Percentiles rank a stretch among this genome's conserved stretches.
phyloP scores from a whole-genome alignment of 2,797 vertebrate genomes.

The Rhadinocentrus ornatus region DNA sequence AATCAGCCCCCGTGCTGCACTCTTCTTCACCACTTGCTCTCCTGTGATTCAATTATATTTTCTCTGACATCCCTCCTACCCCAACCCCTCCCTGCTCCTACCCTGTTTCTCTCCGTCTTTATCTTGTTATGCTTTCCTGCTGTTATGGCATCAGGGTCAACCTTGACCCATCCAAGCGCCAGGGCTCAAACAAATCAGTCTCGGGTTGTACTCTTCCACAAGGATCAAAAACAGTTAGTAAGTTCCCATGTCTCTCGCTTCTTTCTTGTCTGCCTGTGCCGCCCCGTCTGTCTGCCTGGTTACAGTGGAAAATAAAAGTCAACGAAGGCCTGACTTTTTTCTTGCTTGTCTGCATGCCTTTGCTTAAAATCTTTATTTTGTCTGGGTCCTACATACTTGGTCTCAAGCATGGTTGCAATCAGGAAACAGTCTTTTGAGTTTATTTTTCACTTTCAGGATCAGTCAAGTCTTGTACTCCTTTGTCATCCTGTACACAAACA shows the following conservation, averaged over 20 bases:
- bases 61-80: slow-evolving; percentile 48
- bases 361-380: slow-evolving; percentile 22
- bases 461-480: neutral
- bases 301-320: slow-evolving; percentile 17
- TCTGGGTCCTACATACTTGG: slow-evolving; percentile 24
- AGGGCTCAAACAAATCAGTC: slow-evolving; percentile 96
- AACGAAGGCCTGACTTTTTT: slow-evolving; percentile 27
- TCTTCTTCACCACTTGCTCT: slow-evolving; percentile 71
- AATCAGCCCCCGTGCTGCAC: slow-evolving; percentile 73
- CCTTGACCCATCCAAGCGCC: slow-evolving; percentile 97
- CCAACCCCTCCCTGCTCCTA: slow-evolving; percentile 37
- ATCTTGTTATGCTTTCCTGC: slow-evolving; percentile 63
- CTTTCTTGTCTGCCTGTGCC: slow-evolving; percentile 58
- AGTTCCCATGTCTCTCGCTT: slow-evolving; percentile 84
- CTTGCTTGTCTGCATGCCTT: slow-evolving; percentile 63
- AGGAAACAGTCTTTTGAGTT: slow-evolving; percentile 13
- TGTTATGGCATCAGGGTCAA: slow-evolving; percentile 89
- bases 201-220: slow-evolving; percentile 94
- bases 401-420: slow-evolving; percentile 62
- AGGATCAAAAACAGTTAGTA: slow-evolving; percentile 98
- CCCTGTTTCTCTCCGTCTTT: slow-evolving; percentile 68
- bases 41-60: slow-evolving; percentile 69
- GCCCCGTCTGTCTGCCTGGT: slow-evolving; percentile 39
- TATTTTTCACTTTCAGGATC: slow-evolving; percentile 16
- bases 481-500: slow-evolving; percentile 8